Evolutionary conservation across 2,888 invertebrate species (phyloP), one percentile per base, ranked within the genome.

Genomic region (Chromoteleia sp.): DNA sequence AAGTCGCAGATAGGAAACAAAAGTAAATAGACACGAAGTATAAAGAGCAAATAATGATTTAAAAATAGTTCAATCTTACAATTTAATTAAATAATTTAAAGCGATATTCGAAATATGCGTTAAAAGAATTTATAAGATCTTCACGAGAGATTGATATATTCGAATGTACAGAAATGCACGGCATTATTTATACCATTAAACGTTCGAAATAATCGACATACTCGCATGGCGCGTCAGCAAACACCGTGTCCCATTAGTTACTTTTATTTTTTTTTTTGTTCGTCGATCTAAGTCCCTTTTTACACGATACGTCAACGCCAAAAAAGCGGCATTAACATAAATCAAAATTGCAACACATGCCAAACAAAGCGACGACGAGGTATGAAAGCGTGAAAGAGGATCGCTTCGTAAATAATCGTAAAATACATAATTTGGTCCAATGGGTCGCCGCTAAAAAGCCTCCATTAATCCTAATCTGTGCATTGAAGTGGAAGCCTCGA

Each of bases 381-480:
- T 61, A 63, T 17, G 15, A 52, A 52, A 63, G 41, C 73, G 54
- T 67, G 67, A 79, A 79, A 73, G 68, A 50, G 59, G 73, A 79
- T 73, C 52, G 50, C 33, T 65, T 56, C 36, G 70, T 77, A 77
- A 77, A 77, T 77, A 77, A 39, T 73, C 67, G 71, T 74, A 61
- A 75, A 75, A 70, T 65, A 45, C 58, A 70, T 75, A 74, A 75
- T 75, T 80, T 25, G 63, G 56, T 7, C 63, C 17, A 63, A 71
- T 54, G 43, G 12, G 30, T 25, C 14, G 56, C 29, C 68, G 50
- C 50, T 71, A 71, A 52, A 68, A 79, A 67, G 75, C 73, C 63
- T 48, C 71, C 59, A 79, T 82, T 71, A 78, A 82, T 82, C 79
- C 82, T 78, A 82, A 81, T 77, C 73, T 77, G 63, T 33, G 33